Conservation (phyloP, 2,888 invertebrate genomes). For the Drosophila multiciliata region DNA sequence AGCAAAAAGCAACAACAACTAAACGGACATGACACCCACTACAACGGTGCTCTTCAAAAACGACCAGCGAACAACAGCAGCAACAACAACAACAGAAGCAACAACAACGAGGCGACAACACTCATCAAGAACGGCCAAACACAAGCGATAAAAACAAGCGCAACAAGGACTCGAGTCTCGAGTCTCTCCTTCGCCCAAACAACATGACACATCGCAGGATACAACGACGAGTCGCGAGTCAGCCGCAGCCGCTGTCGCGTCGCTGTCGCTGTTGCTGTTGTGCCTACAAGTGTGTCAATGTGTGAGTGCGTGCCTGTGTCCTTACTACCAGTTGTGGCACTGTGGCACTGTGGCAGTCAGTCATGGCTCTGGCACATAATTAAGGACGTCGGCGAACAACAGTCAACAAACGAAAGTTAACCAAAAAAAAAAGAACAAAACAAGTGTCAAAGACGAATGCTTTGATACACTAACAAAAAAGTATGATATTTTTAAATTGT, state of each 20-base stretch:
- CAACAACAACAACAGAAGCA: conserved; percentile 58
- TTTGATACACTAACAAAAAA: conserved; percentile 25
- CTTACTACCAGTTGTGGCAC: conserved; percentile 53
- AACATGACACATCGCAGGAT: conserved; percentile 70
- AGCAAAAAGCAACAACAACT: conserved; percentile 53
- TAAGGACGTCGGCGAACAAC: conserved; percentile 70
- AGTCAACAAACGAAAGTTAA: conserved; percentile 51
- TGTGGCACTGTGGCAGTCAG: conserved; percentile 72
- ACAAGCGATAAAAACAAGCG: conserved; percentile 80
- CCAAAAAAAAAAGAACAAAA: neutral
- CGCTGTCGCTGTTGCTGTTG: conserved; percentile 12
- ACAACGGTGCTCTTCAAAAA: conserved; percentile 69
- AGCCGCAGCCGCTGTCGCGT: conserved; percentile 13
- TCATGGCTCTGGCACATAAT: conserved; percentile 79
- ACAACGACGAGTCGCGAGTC: conserved; percentile 53
- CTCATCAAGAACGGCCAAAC: conserved; percentile 77
- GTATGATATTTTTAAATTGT: neutral
- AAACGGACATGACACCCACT: conserved; percentile 79
- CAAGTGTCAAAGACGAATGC: neutral
- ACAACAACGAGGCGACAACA: conserved; percentile 59
- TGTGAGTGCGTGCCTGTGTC: conserved; percentile 32
- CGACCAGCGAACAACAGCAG: conserved; percentile 51
- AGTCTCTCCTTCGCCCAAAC: conserved; percentile 45
- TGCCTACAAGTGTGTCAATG: conserved; percentile 49
- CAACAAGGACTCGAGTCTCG: conserved; percentile 76